Conservation (phyloP, 2,797 vertebrate species). For the Glyptemys insculpta region DNA sequence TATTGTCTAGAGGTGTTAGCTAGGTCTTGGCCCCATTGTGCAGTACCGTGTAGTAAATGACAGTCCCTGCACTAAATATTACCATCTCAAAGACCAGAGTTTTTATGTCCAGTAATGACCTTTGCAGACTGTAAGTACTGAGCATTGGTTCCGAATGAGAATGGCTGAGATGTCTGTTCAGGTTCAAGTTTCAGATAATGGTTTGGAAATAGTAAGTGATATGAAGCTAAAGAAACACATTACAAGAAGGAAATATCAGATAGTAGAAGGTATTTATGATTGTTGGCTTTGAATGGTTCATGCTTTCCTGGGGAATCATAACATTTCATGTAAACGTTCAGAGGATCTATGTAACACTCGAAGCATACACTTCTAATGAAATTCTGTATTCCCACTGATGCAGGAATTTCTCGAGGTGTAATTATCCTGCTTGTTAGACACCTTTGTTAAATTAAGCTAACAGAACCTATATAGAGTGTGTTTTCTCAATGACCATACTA, state of each 20-base stretch:
- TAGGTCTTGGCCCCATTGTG: too few species aligned
- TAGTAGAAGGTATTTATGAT: constrained; percentile 14
- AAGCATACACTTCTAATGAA: not conserved
- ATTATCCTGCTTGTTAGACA: not conserved
- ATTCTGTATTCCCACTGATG: not conserved
- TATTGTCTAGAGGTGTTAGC: not conserved
- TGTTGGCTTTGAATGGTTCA: not conserved
- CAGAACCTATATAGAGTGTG: not conserved
- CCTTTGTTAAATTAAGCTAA: not conserved
- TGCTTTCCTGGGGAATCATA: not conserved
- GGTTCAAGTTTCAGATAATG: not conserved
- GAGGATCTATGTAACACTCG: not conserved
- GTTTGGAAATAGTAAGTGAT: not conserved
- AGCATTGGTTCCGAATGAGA: not conserved
- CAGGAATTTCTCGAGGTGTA: not conserved
- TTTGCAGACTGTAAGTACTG: not conserved
- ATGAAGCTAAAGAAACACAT: fast-evolving
- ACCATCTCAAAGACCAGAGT: not conserved
- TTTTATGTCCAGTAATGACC: not conserved
- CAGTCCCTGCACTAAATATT: too few species aligned
- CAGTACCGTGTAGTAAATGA: too few species aligned
- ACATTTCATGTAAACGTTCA: not conserved
- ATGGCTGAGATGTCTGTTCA: not conserved
- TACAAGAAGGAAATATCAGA: constrained; percentile 6
- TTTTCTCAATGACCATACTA: not conserved